Evolutionary conservation across 1,140 invertebrate species (phyloP), one percentile per base, ranked within the genome.

Genomic region (Kradibia gibbosae): DNA sequence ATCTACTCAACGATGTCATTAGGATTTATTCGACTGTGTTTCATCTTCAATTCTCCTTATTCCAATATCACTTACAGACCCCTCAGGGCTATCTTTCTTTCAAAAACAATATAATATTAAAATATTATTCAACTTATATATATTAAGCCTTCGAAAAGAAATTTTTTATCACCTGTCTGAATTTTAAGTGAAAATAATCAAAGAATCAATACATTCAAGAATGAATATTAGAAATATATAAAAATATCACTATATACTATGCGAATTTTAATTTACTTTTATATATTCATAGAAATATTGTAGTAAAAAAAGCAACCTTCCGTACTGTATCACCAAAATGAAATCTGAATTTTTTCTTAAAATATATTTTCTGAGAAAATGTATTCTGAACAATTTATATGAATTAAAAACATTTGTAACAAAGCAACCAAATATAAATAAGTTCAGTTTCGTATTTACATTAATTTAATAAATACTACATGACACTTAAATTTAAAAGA

Each of bases 1-100:
- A 80, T 80, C 71, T 50, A 70, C 50, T 80, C 57, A 31, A 65
- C 78, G 55, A 74, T 45, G 55, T 60, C 55, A 80, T 80, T 80
- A 80, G 55, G 71, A 80, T 80, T 73, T 57, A 74, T 60, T 65
- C 70, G 42, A 60, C 53, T 55, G 31, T 48, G 13, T 36, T 71
- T 36, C 25, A 36, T 67, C 60, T 34, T 34, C 60, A 3, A 15
- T 42, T 42, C 17, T 48, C 39, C 31, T 22, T 31, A 15, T 20
- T 31, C 10, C 25, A n/a, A 8, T 72, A 72, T 7, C 70, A n/a
- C 70, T 50, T 48, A 45, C 5, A 31, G 28, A 48, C 15, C 25
- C 39, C 25, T 20, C 15, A 31, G 3, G 5, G 28, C 28, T 65
- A 28, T 31, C 60, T 11, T 25, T 20, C 15, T 20, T 3, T 22